Conservation (phyloP, 2,888 invertebrate genomes). For the Rhogogaster chlorosoma region DNA sequence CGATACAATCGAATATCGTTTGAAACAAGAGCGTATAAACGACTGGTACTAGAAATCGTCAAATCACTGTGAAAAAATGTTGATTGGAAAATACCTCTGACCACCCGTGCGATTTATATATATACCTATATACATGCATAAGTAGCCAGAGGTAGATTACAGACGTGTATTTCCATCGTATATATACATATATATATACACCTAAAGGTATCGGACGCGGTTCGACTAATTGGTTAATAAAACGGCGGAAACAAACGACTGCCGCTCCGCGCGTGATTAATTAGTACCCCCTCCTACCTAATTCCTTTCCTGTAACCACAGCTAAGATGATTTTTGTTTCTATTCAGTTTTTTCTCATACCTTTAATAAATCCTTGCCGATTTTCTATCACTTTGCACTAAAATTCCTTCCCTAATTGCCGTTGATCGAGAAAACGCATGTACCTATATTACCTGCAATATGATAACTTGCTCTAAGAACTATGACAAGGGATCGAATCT, state of each 20-base stretch:
- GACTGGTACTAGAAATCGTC: neutral
- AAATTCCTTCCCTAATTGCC: slow-evolving; percentile 33
- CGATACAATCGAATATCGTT: neutral
- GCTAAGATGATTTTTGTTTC: neutral
- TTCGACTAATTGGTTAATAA: slow-evolving; percentile 68
- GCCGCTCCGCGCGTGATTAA: slow-evolving; percentile 69
- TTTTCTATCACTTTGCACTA: slow-evolving; percentile 53
- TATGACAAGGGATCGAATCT: neutral
- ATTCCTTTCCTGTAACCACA: neutral
- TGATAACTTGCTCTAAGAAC: neutral
- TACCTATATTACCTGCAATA: neutral
- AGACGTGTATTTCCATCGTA: neutral
- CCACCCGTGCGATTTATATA: slow-evolving; percentile 23
- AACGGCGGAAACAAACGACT: slow-evolving; percentile 67
- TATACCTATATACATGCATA: neutral
- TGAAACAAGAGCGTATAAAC: neutral
- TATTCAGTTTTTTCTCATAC: neutral
- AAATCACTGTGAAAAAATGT: slow-evolving; percentile 8
- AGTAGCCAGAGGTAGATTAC: neutral
- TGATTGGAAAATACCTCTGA: slow-evolving; percentile 37
- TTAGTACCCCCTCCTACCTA: slow-evolving; percentile 58
- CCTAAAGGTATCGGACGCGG: slow-evolving; percentile 8
- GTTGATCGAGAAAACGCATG: slow-evolving; percentile 50
- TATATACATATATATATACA: slow-evolving; percentile 6
- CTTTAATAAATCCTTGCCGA: neutral